Evolutionary conservation across 1,140 invertebrate genomes (phyloP).

Genomic region (Polyergus mexicanus): DNA sequence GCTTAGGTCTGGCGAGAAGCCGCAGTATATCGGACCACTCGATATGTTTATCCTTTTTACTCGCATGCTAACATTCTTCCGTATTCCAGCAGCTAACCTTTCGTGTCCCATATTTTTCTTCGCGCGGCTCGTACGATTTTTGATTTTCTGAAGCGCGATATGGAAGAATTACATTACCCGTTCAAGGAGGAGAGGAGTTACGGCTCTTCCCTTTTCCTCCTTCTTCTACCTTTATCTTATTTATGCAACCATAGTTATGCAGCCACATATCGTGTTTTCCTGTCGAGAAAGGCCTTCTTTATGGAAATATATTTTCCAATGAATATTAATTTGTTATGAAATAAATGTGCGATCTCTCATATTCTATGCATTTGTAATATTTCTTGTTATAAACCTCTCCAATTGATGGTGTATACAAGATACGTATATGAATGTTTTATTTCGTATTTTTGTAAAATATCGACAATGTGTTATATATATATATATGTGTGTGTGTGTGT

Average conservation of each 20-base stretch:
- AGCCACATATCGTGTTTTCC: neutral
- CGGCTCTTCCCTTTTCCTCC: neutral
- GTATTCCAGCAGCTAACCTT: constrained; percentile 24
- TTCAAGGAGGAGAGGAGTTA: neutral
- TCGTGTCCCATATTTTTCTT: constrained; percentile 47
- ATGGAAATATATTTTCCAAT: neutral
- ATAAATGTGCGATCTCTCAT: neutral
- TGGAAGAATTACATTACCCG: constrained; percentile 27
- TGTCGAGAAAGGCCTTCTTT: neutral
- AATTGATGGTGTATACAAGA: neutral
- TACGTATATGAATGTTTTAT: too few relatives aligned
- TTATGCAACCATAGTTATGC: constrained; percentile 35
- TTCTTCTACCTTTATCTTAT: constrained; percentile 46
- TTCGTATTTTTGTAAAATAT: too few relatives aligned
- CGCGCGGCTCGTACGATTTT: constrained; percentile 16
- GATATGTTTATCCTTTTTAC: constrained; percentile 37
- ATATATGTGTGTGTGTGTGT: too few relatives aligned
- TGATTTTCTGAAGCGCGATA: constrained; percentile 51
- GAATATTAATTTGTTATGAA: constrained; percentile 16
- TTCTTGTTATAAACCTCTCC: neutral
- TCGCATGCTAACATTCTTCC: constrained; percentile 21
- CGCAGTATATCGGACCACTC: constrained; percentile 18
- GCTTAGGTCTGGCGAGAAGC: constrained; percentile 40
- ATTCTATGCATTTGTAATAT: neutral
- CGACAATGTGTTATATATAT: too few relatives aligned